These are phyloP conservation scores for Morinoia aosen DNA, from an alignment of 2,888 invertebrate genomes.

Conservation along the genomic window DNA sequence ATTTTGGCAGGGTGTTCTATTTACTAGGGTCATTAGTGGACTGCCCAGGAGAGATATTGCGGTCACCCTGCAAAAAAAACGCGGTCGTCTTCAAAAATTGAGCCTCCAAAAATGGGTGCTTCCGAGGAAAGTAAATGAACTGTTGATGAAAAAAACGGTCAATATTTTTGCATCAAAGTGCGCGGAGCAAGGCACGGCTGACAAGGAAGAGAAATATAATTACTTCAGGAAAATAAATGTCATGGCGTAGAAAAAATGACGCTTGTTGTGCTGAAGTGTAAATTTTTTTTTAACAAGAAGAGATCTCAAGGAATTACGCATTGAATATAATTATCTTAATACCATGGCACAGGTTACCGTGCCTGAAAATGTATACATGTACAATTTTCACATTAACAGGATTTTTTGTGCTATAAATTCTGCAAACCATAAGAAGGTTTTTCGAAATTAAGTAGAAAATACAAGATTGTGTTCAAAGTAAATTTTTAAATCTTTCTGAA, in stretches of 20 bases:
- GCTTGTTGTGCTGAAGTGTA: not conserved
- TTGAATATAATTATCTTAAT: no score
- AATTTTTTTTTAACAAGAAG: not conserved
- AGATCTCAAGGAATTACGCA: no score
- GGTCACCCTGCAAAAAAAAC: constrained; percentile 29
- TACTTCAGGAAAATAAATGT: not conserved
- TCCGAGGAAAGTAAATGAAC: not conserved
- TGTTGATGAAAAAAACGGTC: not conserved
- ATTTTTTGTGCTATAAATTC: no score
- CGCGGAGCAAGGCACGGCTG: not conserved
- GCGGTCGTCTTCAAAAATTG: constrained; percentile 18
- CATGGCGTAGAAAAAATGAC: not conserved
- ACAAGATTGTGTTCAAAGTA: no score
- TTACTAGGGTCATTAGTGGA: constrained; percentile 50
- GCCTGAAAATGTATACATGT: no score
- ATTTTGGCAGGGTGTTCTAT: constrained; percentile 54
- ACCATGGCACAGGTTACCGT: no score
- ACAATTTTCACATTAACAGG: no score
- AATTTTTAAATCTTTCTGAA: no score
- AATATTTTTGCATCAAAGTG: constrained; percentile 1
- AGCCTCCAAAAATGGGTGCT: not conserved
- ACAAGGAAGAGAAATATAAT: not conserved
- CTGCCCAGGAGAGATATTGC: constrained; percentile 46
- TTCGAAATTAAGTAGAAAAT: no score
- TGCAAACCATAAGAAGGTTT: no score